Conservation (phyloP, 2,888 invertebrate species). For the Amphipoea lucens region DNA sequence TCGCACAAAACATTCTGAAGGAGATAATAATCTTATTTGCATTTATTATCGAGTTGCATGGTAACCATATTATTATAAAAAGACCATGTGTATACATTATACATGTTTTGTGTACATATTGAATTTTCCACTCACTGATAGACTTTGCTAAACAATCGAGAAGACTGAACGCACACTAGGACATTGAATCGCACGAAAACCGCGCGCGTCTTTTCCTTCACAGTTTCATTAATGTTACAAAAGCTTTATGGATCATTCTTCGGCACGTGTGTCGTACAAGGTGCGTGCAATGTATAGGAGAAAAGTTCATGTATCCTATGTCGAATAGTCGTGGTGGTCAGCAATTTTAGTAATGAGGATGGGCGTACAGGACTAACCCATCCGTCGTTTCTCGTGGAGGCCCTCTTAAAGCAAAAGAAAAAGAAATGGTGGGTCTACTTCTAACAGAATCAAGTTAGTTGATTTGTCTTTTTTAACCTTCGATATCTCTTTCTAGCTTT, state of each 20-base stretch:
- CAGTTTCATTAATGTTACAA: neutral
- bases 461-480: neutral
- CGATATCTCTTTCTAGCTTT: neutral
- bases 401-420: neutral
- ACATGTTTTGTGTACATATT: constrained; percentile 44
- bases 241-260: neutral
- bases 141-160: constrained; percentile 59
- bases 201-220: neutral
- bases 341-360: neutral
- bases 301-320: neutral
- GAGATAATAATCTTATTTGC: constrained; percentile 1
- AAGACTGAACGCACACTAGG: constrained; percentile 48
- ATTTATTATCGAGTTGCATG: constrained; percentile 4
- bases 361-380: neutral
- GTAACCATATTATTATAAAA: constrained; percentile 31
- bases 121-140: constrained; percentile 60
- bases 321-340: neutral
- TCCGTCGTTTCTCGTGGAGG: neutral
- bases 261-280: neutral
- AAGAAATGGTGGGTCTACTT: neutral
- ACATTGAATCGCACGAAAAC: constrained; percentile 19
- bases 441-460: no score
- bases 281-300: neutral
- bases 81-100: constrained; percentile 23
- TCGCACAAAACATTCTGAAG: neutral